Conservation (phyloP, 92 coral and sea anemone species). For the Phenganax stokvisi region DNA sequence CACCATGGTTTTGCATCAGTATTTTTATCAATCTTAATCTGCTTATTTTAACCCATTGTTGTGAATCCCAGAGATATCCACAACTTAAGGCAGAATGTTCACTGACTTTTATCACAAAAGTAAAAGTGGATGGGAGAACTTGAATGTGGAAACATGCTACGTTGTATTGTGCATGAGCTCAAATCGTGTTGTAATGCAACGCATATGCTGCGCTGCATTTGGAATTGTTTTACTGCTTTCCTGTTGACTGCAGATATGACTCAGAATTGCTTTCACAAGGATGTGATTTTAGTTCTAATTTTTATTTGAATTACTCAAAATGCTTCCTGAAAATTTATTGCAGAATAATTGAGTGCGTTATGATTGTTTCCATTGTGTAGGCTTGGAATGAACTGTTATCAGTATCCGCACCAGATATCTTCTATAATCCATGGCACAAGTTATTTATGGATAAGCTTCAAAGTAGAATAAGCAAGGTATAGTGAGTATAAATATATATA, state of each 20-base stretch:
- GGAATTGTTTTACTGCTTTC: not conserved
- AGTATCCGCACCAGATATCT: slow-evolving; percentile 16
- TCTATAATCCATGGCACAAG: not conserved
- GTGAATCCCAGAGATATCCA: no score
- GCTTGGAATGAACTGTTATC: slow-evolving; percentile 34
- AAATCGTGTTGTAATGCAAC: not conserved
- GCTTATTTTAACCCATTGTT: no score
- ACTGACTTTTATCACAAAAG: no score
- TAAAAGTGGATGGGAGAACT: no score
- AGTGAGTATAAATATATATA: not conserved
- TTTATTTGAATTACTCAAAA: not conserved
- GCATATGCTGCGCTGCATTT: not conserved
- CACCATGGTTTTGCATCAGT: no score
- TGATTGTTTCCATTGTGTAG: not conserved
- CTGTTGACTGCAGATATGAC: not conserved
- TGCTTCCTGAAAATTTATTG: not conserved
- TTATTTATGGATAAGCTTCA: not conserved
- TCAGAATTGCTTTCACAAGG: no score
- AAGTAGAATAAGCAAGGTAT: slow-evolving; percentile 21
- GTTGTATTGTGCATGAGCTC: no score
- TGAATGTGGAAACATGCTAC: no score
- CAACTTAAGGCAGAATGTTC: no score
- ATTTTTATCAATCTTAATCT: no score
- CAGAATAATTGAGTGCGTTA: no score
- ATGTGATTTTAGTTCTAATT: no score